Conservation (phyloP, 2,888 invertebrate genomes). For the Cataglyphis cursor region DNA sequence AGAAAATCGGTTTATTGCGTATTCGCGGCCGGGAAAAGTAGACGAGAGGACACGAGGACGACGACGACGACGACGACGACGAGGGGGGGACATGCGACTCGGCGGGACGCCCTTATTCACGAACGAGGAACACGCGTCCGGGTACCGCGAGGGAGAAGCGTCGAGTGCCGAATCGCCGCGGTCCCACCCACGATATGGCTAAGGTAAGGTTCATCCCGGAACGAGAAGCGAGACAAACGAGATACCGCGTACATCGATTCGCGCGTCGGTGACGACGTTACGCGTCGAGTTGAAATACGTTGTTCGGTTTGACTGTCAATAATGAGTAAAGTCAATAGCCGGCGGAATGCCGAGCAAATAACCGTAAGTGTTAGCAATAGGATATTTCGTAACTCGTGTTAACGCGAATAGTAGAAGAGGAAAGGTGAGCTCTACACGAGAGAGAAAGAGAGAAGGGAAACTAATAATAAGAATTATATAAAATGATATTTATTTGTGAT, state of each 20-base stretch:
- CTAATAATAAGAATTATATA: not conserved
- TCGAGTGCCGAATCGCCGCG: slow-evolving; percentile 58
- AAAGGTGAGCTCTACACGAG: not conserved
- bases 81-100: slow-evolving; percentile 61
- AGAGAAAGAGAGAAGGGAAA: not conserved
- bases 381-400: not conserved
- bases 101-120: slow-evolving; percentile 38
- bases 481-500: not conserved
- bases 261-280: too few species aligned
- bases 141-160: slow-evolving; percentile 45
- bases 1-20: not conserved
- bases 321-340: not conserved
- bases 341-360: not conserved
- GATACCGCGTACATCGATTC: too few species aligned
- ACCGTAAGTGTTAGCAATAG: not conserved
- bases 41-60: not conserved
- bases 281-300: not conserved
- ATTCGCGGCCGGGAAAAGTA: not conserved
- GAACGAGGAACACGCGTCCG: slow-evolving; percentile 51
- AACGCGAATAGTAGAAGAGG: not conserved
- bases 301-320: not conserved
- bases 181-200: slow-evolving; percentile 75
- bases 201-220: slow-evolving; percentile 65
- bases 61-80: not conserved
- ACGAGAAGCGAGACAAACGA: slow-evolving; percentile 13